Evolutionary conservation across 1,140 invertebrate species (phyloP), one percentile per base, ranked within the genome.

Genomic region (Sycophila sp.): DNA sequence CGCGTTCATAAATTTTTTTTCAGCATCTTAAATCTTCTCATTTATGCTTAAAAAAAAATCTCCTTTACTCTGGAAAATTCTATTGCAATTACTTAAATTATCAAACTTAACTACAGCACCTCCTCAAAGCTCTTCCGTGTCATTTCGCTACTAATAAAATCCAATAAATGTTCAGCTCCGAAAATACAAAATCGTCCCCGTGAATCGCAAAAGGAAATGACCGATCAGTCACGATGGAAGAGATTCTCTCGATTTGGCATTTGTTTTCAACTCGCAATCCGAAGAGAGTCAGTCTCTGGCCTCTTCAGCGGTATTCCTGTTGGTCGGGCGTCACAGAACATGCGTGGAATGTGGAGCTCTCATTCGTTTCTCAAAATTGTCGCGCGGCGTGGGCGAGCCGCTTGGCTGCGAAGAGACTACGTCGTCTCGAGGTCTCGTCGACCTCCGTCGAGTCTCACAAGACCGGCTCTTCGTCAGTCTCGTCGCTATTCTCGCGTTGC

Each of bases 381-480:
- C 63, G 47, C 22, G 36, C 63, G 22, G 34, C 63, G 30, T 64
- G 30, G 10, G 22, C n/a, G 38, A 51, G 58, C 67, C 56, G 67
- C 30, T 22, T 62, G 3, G 32, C 13, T 24, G 56, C 56, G 24
- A 60, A 53, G 24, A 69, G 24, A 30, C 67, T 56, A 5, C 64
- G 51, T 4, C 64, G 64, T n/a, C 32, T 64, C 26, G 60, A 51
- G 60, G 28, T 62, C 60, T 17, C 32, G 5, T 69, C n/a, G 56
- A 47, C 38, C 26, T 38, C 36, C 38, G 42, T 13, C 3, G 30
- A 60, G 42, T 22, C 40, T 84, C 78, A 85, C 42, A 85, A 75
- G 66, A 86, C 78, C 4, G 83, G 82, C 42, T 85, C 84, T 13
- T 84, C 83, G 60, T 86, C 85, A 19, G 83, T 85, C 34, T 85